phyloP scores from a whole-genome alignment of 2,888 invertebrate species.

The Drosophila limbata region DNA sequence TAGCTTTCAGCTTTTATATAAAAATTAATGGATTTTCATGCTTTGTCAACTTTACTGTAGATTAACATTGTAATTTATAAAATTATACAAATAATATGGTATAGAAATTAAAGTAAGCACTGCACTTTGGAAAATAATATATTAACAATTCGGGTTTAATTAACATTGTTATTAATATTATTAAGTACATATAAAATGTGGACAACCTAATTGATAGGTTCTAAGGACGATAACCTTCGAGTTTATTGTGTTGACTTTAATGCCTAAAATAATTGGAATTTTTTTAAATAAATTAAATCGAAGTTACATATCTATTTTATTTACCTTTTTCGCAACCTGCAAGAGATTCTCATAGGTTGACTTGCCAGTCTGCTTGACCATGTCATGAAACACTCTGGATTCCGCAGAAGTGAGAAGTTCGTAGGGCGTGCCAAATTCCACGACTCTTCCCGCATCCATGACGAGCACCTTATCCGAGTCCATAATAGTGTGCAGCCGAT shows the following conservation, averaged over 20 bases:
- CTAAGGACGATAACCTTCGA: constrained; percentile 45
- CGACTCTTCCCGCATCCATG: constrained; percentile 89
- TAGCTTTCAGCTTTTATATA: too few relatives aligned
- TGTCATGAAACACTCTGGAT: constrained; percentile 86
- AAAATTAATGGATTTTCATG: too few relatives aligned
- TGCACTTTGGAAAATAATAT: too few relatives aligned
- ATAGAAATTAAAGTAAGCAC: not conserved
- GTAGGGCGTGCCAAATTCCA: constrained; percentile 90
- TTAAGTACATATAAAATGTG: constrained; percentile 42
- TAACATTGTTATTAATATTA: constrained; percentile 32
- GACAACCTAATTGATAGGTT: not conserved
- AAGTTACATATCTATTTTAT: not conserved
- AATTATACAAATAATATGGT: not conserved
- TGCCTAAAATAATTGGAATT: constrained; percentile 46
- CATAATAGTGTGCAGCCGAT: constrained; percentile 93
- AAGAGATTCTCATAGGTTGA: constrained; percentile 88
- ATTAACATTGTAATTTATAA: not conserved
- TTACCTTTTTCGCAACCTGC: constrained; percentile 87
- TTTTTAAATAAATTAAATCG: not conserved
- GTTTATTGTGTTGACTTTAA: constrained; percentile 48
- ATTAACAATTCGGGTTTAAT: not conserved
- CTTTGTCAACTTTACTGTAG: too few relatives aligned
- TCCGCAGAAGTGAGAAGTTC: constrained; percentile 86
- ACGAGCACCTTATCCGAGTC: constrained; percentile 88
- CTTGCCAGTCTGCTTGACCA: constrained; percentile 89